A percentile compares a stretch with the other conserved stretches of the same genome.
Evolutionary conservation across 2,113 vertebrate genomes (phyloP).

Genomic region (Menidia beryllina): DNA sequence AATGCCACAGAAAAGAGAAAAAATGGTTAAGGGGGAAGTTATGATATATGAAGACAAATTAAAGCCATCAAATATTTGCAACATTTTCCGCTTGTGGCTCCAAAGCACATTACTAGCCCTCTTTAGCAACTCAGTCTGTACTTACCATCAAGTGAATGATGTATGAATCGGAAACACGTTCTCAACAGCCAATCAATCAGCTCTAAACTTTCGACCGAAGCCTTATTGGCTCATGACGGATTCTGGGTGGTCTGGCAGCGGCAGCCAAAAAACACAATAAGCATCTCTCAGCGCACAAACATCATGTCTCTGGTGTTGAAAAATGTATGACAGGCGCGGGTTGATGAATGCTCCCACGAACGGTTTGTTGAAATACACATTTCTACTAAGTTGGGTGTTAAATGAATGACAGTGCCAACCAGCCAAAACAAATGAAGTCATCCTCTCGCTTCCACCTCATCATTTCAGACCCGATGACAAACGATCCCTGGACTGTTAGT

Average conservation of each 20-base stretch:
- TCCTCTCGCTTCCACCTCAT: constrained; percentile 43
- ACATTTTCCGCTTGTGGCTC: constrained; percentile 20
- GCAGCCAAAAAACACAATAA: constrained; percentile 56
- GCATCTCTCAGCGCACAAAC: constrained; percentile 46
- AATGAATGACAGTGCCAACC: constrained; percentile 46
- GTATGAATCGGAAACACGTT: constrained; percentile 55
- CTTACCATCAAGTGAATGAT: constrained; percentile 64
- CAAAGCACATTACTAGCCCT: constrained; percentile 31
- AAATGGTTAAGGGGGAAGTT: background rate
- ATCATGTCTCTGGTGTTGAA: constrained; percentile 51
- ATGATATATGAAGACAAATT: constrained; percentile 2
- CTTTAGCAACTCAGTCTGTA: constrained; percentile 38
- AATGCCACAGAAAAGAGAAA: background rate
- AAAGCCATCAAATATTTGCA: constrained; percentile 21
- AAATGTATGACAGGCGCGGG: constrained; percentile 37
- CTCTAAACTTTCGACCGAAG: constrained; percentile 49
- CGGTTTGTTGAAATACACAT: constrained; percentile 62
- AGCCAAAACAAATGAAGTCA: constrained; percentile 39
- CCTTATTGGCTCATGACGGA: constrained; percentile 66
- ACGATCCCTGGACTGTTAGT: constrained; percentile 33
- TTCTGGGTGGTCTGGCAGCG: constrained; percentile 37
- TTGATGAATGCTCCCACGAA: constrained; percentile 57
- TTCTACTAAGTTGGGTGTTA: constrained; percentile 52
- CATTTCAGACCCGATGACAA: constrained; percentile 28
- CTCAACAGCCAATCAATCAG: constrained; percentile 73